These are phyloP conservation scores for Sisyra terminalis DNA, from an alignment of 2,888 invertebrate species.

Conservation along the genomic window DNA sequence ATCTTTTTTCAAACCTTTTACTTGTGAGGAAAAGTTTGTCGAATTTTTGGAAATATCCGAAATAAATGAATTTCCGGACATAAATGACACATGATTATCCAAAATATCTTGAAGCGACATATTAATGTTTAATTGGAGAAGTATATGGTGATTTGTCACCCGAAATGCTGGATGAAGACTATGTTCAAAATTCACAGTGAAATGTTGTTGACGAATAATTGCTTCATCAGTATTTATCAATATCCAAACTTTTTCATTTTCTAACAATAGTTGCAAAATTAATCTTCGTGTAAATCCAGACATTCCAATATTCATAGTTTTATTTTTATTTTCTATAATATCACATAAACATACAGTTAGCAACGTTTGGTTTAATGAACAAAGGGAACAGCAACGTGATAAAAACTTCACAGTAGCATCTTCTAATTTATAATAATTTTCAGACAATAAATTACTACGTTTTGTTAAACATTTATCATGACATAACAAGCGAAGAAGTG, in stretches of 20 bases:
- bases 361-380: constrained; percentile 66
- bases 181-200: constrained; percentile 19
- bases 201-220: constrained; percentile 11
- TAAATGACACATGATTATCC: constrained; percentile 37
- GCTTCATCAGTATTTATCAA: constrained; percentile 38
- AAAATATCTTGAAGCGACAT: constrained; percentile 59
- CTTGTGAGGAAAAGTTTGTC: constrained; percentile 1
- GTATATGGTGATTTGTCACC: constrained; percentile 53
- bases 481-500: constrained; percentile 59
- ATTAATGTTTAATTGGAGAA: constrained; percentile 57
- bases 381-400: constrained; percentile 69
- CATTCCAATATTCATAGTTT: constrained; percentile 34
- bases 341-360: constrained; percentile 65
- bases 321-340: constrained; percentile 47
- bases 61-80: constrained; percentile 9
- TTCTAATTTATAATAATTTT: constrained; percentile 42
- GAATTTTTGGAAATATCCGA: constrained; percentile 17
- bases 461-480: constrained; percentile 28
- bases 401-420: constrained; percentile 68
- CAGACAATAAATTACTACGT: constrained; percentile 8
- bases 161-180: constrained; percentile 51
- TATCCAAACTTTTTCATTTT: constrained; percentile 69
- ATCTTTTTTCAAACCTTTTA: constrained; percentile 19
- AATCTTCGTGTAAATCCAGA: constrained; percentile 78
- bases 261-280: constrained; percentile 69